Evolutionary conservation across 2,113 vertebrate species (phyloP).

Genomic region (Neotragus pygmaeus): DNA sequence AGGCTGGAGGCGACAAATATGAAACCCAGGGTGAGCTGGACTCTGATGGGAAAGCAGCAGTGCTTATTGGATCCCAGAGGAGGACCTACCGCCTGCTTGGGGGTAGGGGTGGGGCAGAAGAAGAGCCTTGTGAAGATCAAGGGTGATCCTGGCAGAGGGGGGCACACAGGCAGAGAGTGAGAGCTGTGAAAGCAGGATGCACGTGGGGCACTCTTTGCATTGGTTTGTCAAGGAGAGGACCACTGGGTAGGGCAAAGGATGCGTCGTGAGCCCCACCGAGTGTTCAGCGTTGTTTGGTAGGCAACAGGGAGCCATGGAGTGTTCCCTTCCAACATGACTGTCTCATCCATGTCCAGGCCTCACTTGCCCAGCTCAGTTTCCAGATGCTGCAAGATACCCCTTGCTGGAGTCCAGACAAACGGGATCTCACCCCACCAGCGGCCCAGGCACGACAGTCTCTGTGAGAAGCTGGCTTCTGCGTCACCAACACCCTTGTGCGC

Average conservation of each 20-base stretch:
- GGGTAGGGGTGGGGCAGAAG: not conserved
- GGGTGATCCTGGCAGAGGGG: not conserved
- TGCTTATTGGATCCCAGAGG: not conserved
- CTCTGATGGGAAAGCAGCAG: not conserved
- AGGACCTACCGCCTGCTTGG: not conserved
- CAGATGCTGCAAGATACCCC: not conserved
- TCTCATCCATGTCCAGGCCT: not conserved
- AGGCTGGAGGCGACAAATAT: not conserved
- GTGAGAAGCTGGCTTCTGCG: accelerated
- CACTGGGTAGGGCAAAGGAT: accelerated
- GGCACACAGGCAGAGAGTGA: not conserved
- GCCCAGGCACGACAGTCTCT: accelerated
- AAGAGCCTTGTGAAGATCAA: not conserved
- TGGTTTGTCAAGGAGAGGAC: not conserved
- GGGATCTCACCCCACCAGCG: accelerated
- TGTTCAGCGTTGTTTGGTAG: not conserved
- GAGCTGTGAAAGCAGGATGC: no score
- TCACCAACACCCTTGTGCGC: accelerated
- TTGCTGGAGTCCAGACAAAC: not conserved
- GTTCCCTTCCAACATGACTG: not conserved
- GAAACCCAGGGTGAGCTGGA: not conserved
- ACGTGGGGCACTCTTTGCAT: not conserved
- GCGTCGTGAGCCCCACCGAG: accelerated
- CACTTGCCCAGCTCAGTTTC: not conserved
- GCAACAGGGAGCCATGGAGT: not conserved